Percentiles rank a stretch among this genome's conserved stretches.
Conservation (phyloP, 2,888 invertebrate genomes). For the Sarcophaga rosellei region DNA sequence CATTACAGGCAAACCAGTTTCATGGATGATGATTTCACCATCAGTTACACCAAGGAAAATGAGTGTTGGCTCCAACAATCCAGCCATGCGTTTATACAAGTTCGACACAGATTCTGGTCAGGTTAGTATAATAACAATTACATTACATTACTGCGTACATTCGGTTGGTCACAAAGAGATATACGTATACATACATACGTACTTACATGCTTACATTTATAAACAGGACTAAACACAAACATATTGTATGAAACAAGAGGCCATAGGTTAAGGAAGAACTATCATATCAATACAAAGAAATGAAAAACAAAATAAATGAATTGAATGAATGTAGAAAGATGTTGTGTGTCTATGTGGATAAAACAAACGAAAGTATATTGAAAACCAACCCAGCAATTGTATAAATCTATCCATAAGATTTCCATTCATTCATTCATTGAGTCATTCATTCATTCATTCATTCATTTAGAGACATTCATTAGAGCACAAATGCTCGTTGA, state of each 20-base stretch:
- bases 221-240: background rate
- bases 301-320: background rate
- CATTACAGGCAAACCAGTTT: constrained; percentile 88
- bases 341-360: no score
- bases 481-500: background rate
- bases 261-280: background rate
- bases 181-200: constrained; percentile 6
- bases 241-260: background rate
- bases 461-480: constrained; percentile 44
- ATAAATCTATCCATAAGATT: background rate
- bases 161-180: background rate
- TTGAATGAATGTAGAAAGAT: background rate
- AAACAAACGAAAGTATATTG: background rate
- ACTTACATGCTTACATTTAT: background rate
- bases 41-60: constrained; percentile 93
- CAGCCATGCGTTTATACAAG: constrained; percentile 93
- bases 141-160: constrained; percentile 55
- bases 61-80: constrained; percentile 90
- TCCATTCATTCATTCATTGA: background rate
- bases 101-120: constrained; percentile 94
- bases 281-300: background rate
- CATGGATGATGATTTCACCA: constrained; percentile 94
- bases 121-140: constrained; percentile 82
- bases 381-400: background rate
- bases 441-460: constrained; percentile 34